Evolutionary conservation across 2,113 vertebrate species (phyloP).

Genomic region (Notechis scutatus): DNA sequence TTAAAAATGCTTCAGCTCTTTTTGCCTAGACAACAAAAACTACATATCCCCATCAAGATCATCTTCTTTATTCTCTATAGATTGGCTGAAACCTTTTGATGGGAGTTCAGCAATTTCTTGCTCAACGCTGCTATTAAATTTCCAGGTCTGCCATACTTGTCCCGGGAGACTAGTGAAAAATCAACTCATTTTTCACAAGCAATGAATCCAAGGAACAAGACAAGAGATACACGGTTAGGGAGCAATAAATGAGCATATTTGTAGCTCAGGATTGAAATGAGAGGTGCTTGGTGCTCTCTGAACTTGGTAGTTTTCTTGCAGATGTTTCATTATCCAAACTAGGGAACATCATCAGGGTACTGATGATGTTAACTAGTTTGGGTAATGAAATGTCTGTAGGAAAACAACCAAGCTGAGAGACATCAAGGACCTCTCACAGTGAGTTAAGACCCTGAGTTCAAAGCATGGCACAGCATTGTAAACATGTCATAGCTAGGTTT

Average conservation of each 20-base stretch:
- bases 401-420: background rate
- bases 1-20: background rate
- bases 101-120: background rate
- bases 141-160: background rate
- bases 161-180: background rate
- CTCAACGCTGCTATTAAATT: background rate
- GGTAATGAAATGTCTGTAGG: background rate
- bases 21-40: background rate
- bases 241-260: background rate
- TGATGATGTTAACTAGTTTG: background rate
- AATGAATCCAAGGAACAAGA: background rate
- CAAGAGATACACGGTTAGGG: background rate
- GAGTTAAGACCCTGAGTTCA: background rate
- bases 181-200: background rate
- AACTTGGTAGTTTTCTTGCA: too few species aligned
- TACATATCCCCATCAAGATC: background rate
- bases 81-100: background rate
- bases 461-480: background rate
- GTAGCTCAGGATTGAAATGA: background rate
- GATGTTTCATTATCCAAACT: too few species aligned
- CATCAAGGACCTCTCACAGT: background rate
- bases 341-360: too few species aligned
- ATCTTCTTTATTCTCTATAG: background rate
- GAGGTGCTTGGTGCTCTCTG: background rate
- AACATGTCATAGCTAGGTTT: background rate